Percentiles rank a stretch among this genome's conserved stretches.
Evolutionary conservation across 2,888 invertebrate genomes (phyloP).

Genomic region (Halocaridina rubra): DNA sequence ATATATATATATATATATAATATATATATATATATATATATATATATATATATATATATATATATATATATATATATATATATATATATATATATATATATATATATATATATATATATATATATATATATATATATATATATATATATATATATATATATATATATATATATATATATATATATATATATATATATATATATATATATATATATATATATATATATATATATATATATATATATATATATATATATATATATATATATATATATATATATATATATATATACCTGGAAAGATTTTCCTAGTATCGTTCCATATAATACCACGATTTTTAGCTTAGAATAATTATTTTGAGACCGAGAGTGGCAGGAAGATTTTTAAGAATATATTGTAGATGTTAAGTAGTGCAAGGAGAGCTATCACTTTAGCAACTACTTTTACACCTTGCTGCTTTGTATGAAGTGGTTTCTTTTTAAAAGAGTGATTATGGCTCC

Average conservation of each 20-base stretch:
- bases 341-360: no score
- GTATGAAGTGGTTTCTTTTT: neutral
- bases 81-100: neutral
- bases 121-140: slow-evolving; percentile 1
- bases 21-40: no score
- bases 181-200: neutral
- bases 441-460: neutral
- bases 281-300: neutral
- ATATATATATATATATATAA: slow-evolving; percentile 2
- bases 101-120: neutral
- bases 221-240: neutral
- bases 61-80: neutral
- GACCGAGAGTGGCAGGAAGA: no score
- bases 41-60: neutral
- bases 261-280: neutral
- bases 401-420: neutral
- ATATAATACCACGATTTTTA: neutral
- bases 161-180: neutral
- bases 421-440: neutral
- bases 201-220: neutral
- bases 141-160: neutral
- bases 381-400: neutral
- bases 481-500: no score
- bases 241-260: neutral
- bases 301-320: neutral